These are phyloP conservation scores for Acropora tenuis DNA, from an alignment of 64 coral and sea anemone species.

Conservation along the genomic window DNA sequence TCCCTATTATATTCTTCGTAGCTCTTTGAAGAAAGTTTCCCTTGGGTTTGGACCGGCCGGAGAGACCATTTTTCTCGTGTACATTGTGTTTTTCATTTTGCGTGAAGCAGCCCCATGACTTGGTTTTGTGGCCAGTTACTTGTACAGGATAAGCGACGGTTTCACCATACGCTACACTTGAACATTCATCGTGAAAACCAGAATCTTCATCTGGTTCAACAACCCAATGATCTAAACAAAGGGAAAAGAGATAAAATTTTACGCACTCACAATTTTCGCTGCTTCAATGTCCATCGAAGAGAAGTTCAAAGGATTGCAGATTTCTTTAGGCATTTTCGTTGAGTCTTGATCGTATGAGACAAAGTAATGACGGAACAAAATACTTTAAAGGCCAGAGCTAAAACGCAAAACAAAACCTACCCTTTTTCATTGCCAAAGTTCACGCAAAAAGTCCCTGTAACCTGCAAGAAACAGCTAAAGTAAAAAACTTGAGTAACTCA, in stretches of 20 bases:
- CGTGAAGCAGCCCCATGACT: background rate
- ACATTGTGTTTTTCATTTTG: background rate
- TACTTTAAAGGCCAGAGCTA: background rate
- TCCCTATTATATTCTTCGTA: constrained; percentile 22
- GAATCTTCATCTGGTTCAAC: constrained; percentile 35
- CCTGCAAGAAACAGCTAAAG: background rate
- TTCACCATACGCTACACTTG: constrained; percentile 1
- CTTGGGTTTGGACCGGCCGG: background rate
- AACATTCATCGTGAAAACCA: constrained; percentile 35
- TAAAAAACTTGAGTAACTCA: background rate
- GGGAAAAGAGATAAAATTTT: background rate
- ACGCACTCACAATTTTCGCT: background rate
- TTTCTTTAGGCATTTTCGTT: background rate
- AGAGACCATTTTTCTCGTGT: constrained; percentile 8
- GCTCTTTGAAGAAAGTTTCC: constrained; percentile 30
- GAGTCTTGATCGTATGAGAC: background rate
- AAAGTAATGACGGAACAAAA: background rate
- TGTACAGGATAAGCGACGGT: background rate
- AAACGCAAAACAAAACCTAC: background rate
- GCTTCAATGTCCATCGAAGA: background rate
- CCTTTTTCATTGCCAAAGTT: constrained; percentile 16
- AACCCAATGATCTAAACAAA: constrained; percentile 16
- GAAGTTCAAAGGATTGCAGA: background rate
- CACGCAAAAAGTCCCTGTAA: background rate
- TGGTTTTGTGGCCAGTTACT: background rate